Evolutionary conservation across 2,113 vertebrate species (phyloP).

Genomic region (Oncorhynchus mykiss): DNA sequence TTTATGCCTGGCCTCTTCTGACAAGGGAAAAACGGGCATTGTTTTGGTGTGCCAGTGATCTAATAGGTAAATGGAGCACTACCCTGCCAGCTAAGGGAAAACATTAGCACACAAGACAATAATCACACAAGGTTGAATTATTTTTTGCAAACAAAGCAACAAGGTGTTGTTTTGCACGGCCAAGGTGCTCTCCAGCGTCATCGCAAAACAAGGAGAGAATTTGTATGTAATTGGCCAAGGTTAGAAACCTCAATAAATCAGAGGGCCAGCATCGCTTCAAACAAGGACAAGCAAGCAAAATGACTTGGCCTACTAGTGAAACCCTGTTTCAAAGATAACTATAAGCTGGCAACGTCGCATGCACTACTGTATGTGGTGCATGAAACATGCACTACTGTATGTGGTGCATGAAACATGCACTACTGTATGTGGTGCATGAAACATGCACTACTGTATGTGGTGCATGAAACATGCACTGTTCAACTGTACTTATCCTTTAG

Average conservation of each 20-base stretch:
- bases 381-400: background rate
- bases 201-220: slow-evolving; percentile 33
- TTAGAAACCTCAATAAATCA: slow-evolving; percentile 66
- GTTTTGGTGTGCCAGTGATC: slow-evolving; percentile 48
- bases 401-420: background rate
- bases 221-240: slow-evolving; percentile 61
- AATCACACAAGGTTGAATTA: slow-evolving; percentile 57
- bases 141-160: slow-evolving; percentile 57
- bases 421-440: background rate
- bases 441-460: background rate
- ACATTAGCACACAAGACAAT: slow-evolving; percentile 43
- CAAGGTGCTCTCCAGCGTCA: slow-evolving; percentile 18
- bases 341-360: background rate
- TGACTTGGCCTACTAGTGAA: slow-evolving; percentile 5
- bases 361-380: background rate
- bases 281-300: slow-evolving; percentile 57
- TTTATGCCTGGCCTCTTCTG: background rate
- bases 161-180: slow-evolving; percentile 28
- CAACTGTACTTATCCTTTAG: slow-evolving; percentile 1
- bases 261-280: slow-evolving; percentile 34
- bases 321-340: background rate
- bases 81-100: slow-evolving; percentile 38
- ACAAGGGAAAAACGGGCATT: background rate
- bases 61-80: slow-evolving; percentile 41
- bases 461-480: background rate